phyloP scores from a whole-genome alignment of 2,888 invertebrate genomes.

The Parnassius apollo region DNA sequence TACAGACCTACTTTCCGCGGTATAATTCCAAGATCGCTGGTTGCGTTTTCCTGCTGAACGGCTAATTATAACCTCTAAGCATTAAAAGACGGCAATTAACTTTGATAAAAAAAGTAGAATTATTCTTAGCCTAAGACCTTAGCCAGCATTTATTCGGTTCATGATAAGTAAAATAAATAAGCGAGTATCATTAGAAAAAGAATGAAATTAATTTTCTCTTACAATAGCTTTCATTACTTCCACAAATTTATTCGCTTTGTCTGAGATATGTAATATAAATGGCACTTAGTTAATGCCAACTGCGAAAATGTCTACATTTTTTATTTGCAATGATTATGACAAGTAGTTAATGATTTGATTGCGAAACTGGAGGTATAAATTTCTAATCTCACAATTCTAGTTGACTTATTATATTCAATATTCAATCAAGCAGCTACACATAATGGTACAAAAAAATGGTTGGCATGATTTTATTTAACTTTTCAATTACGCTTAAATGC shows the following conservation, averaged over 20 bases:
- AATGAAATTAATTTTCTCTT: slow-evolving; percentile 20
- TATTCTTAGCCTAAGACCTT: background rate
- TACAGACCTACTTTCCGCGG: no score
- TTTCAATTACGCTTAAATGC: no score
- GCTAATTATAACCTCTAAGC: no score
- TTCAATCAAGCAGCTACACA: no score
- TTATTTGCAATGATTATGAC: slow-evolving; percentile 11
- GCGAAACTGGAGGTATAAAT: no score
- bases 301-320: slow-evolving; percentile 6
- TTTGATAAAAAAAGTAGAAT: background rate
- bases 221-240: slow-evolving; percentile 21
- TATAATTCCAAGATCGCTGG: no score
- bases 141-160: background rate
- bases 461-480: no score
- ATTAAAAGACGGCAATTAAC: background rate
- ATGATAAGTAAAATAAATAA: slow-evolving; percentile 15
- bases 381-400: no score
- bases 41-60: no score
- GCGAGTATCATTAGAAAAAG: slow-evolving; percentile 6
- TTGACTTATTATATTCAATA: no score
- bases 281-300: slow-evolving; percentile 16
- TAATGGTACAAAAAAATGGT: no score
- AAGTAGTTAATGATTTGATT: background rate
- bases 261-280: slow-evolving; percentile 15
- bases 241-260: slow-evolving; percentile 23